Percentiles rank a stretch among this genome's conserved stretches.
These are phyloP conservation scores for Drosophila kepulauana DNA, from an alignment of 1,140 invertebrate genomes.

Conservation along the genomic window DNA sequence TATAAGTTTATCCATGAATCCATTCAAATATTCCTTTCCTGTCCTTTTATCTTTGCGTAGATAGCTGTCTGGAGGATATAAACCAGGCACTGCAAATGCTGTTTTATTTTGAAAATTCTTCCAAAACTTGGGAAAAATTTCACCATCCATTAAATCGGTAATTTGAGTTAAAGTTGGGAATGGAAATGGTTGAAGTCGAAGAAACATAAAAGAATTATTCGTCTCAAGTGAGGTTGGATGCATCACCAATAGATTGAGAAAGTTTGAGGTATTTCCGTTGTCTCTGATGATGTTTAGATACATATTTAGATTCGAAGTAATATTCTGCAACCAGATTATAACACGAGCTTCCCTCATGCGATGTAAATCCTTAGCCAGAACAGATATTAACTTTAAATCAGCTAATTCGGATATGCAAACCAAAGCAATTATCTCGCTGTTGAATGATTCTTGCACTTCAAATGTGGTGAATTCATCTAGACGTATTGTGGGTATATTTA, in stretches of 20 bases:
- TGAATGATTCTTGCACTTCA: neutral
- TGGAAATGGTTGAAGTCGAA: constrained; percentile 26
- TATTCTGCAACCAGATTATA: constrained; percentile 6
- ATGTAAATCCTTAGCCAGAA: constrained; percentile 20
- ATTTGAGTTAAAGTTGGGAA: neutral
- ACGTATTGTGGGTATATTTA: constrained; percentile 6
- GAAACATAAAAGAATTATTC: neutral
- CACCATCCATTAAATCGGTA: neutral
- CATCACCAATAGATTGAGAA: constrained; percentile 1
- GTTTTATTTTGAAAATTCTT: constrained; percentile 7
- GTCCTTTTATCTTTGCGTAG: neutral
- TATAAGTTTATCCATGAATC: neutral
- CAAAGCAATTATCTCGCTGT: constrained; percentile 4
- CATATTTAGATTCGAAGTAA: neutral
- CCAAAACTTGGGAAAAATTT: constrained; percentile 3
- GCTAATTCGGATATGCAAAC: constrained; percentile 26
- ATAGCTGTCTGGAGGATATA: neutral
- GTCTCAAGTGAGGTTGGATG: neutral
- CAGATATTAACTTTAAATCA: neutral
- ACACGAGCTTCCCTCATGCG: constrained; percentile 13
- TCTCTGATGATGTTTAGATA: neutral
- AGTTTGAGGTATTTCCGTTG: neutral
- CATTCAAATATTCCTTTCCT: neutral
- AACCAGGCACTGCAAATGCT: neutral
- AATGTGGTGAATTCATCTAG: neutral